Base-by-base conservation (phyloP, 1,140 invertebrate genomes). In the Coenobita brevimanus region DNA sequence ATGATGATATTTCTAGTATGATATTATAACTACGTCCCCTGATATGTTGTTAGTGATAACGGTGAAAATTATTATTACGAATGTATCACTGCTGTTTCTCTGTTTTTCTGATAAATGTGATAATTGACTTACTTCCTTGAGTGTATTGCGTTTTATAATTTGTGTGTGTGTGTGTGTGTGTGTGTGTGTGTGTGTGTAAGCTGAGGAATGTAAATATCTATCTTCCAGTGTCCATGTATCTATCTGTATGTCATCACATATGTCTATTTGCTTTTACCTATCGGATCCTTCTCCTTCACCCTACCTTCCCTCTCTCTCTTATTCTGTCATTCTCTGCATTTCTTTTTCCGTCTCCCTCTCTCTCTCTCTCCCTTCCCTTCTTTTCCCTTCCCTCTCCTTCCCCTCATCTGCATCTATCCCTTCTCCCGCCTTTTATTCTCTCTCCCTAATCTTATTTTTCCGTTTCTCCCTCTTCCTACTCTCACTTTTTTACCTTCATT, bases 271-370 rank as follows among this genome's bases (percentile, higher is more conserved):
- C 50, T 43, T 43, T 6, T 24, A 13, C 27, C 50, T 24, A n/a
- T 24, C 50, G 17, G 41, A 17, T 78, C 41, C 50, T 43, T 78
- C 73, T 78, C 73, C 50, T 43, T 78, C 73, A 43, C 41, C 50
- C 73, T 78, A 36, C 27, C 64, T 69, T 27, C 27, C 64, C 27
- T 27, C 27, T 27, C 27, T 10, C 27, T 10, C 27, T 27, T 30
- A 10, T 69, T 30, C 27, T 10, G 8, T 27, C 27, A 8, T 73
- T 73, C 36, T 38, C 4, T 13, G 24, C 24, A 3, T 36, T 33
- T 73, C 17, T 36, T 36, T 73, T 73, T 38, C 36, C 36, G 13
- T n/a, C n/a, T 57, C n/a, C n/a, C 69, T 38, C 13, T 15, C n/a
- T 38, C 17, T 30, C 36, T 73, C 36, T 38, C 36, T 69, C 67